phyloP scores from a whole-genome alignment of 1,140 invertebrate genomes.

The Palaemon carinicauda region DNA sequence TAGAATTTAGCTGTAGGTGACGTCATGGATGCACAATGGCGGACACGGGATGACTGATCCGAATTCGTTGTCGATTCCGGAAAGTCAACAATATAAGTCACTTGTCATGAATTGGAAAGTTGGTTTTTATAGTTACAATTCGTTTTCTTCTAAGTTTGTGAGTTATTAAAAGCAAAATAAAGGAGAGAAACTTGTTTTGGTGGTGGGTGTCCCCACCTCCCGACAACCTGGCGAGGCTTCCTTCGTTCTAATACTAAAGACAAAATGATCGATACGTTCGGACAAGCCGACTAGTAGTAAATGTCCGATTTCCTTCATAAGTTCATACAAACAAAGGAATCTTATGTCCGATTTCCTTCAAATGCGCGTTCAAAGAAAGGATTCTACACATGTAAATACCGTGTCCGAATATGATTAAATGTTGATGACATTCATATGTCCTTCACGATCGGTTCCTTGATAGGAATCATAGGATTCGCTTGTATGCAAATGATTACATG shows the following conservation, averaged over 20 bases:
- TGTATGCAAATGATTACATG: no score
- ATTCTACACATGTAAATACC: no score
- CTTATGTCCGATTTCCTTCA: no score
- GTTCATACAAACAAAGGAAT: not conserved
- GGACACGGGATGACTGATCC: slow-evolving; percentile 41
- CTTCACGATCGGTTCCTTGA: no score
- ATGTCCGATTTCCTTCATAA: slow-evolving; percentile 30
- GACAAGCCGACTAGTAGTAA: slow-evolving; percentile 5
- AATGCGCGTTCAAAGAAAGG: no score
- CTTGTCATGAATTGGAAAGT: no score
- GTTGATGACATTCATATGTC: no score
- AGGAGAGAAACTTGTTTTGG: not conserved
- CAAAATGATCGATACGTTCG: slow-evolving; percentile 34
- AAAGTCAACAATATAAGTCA: no score
- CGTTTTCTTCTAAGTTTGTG: no score
- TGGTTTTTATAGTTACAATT: no score
- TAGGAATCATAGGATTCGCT: no score
- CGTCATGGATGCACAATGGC: slow-evolving; percentile 44
- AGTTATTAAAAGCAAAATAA: not conserved
- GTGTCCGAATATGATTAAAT: no score
- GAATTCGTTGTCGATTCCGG: slow-evolving; percentile 6
- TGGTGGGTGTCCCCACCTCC: slow-evolving; percentile 20
- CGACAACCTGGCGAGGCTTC: slow-evolving; percentile 43
- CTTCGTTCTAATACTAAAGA: not conserved
- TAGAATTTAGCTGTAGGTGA: not conserved